Evolutionary conservation across 2,113 vertebrate species (phyloP), one percentile per base, ranked within the genome.

Genomic region (Platysteira castanea): DNA sequence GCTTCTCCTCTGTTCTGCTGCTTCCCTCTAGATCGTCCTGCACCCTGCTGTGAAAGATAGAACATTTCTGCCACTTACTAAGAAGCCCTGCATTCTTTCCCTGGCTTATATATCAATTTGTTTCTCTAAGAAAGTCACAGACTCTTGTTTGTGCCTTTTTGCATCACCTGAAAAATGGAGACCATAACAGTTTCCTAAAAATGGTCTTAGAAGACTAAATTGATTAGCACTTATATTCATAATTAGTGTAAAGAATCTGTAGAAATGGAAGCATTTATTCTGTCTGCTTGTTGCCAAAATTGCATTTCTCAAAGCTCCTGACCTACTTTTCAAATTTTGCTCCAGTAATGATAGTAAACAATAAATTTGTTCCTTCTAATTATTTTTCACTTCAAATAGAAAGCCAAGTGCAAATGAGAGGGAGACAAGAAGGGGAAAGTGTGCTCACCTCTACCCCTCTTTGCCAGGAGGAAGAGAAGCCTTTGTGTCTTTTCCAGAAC

Each of bases 261-360:
- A 75, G 33, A 65, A 93, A 49, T 69, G 6, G 17, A 67, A 73
- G 16, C 54, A 52, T 86, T 93, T 86, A 6, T 91, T 84, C 22
- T 70, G 13, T 75, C 83, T 93, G 1, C 33, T 80, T 90, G 41
- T 73, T 86, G 50, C n/a, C n/a, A 90, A 88, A 87, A 80, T 24
- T 44, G 3, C 22, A 37, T 90, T 93, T 93, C 87, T 84, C 79
- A 67, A 67, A 52, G 42, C 52, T 70, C 59, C 50, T 85, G 63
- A 67, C 93, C 90, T 93, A 91, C 71, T 88, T 95, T 88, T 80
- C 30, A 56, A 39, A 30, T 60, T 83, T 83, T 80, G 70, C 68
- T 92, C 26, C 12, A 18, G 18, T 81, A 73, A 61, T 0, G 5
- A 61, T 30, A 69, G 63, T 46, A 88, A 90, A 59, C 16, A 74